Evolutionary conservation across 92 coral and sea anemone genomes (phyloP), one percentile per base, ranked within the genome.

Genomic region (Scolanthus callimorphus): DNA sequence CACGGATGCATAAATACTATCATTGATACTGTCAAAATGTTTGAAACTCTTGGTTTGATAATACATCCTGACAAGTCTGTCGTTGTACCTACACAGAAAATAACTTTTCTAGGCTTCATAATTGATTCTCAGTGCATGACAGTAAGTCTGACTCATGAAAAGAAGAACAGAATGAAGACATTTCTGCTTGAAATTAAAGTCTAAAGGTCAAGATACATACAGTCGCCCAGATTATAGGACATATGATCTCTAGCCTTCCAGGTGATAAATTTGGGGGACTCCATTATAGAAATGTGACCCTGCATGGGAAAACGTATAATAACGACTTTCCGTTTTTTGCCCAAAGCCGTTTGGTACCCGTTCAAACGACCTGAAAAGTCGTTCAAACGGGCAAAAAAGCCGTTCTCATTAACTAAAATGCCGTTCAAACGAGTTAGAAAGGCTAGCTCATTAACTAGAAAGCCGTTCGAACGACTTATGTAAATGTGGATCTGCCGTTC

Each of bases 221-320:
- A 27, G 66, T 75, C 25, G 67, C 79, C 34, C 28, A 62, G 28
- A 69, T 76, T 28, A 66, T 77, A 51, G 64, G 85, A 26, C 59
- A 71, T 39, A 57, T 71, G 37, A 51, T 71, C 17, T 62, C 74
- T 46, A 58, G 73, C 27, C 64, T 78, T 34, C 85, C 73, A 13
- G 85, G 85, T 22, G 72, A 70, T 30, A 62, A 57, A 57, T 70
- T 44, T 78, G 78, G 85, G 28, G 39, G 67, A 43, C 53, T 78
- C 26, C 46, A 55, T n/a, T 77, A 77, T 43, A 71, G 78, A 47
- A 39, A 50, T n/a, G n/a, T n/a, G n/a, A n/a, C n/a, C n/a, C n/a
- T n/a, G n/a, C n/a, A n/a, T n/a, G n/a, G n/a, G n/a, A n/a, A n/a
- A n/a, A n/a, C n/a, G n/a, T n/a, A n/a, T n/a, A n/a, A n/a, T n/a